phyloP scores from a whole-genome alignment of 2,888 invertebrate species.

The Spicauda simplicius region DNA sequence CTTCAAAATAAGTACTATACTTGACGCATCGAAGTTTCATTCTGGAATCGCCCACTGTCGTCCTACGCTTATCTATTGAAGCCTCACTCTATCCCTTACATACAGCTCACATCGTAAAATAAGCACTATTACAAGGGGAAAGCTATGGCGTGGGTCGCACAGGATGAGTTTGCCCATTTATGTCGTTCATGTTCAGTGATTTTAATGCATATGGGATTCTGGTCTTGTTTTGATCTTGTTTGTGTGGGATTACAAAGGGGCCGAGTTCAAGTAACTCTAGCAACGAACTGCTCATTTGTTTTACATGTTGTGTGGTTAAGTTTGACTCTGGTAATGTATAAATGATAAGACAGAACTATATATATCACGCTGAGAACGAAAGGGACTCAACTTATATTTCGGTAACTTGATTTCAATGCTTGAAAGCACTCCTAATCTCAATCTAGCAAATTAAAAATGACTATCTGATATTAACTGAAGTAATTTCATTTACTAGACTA shows the following conservation, averaged over 20 bases:
- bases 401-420: no score
- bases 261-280: conserved; percentile 17
- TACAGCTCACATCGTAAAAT: conserved; percentile 10
- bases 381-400: no score
- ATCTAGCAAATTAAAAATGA: no score
- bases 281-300: not conserved
- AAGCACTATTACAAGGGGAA: conserved; percentile 1
- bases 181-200: conserved; percentile 30
- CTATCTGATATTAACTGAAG: no score
- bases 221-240: conserved; percentile 22
- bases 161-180: conserved; percentile 5
- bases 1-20: not conserved
- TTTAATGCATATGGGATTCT: conserved; percentile 20
- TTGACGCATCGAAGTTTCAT: conserved; percentile 4
- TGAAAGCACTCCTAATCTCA: no score
- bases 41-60: conserved; percentile 36
- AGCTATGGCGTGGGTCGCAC: not conserved
- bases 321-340: not conserved
- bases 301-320: not conserved
- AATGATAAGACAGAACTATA: not conserved
- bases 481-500: no score
- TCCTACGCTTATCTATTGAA: conserved; percentile 38
- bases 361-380: no score
- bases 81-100: conserved; percentile 36
- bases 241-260: conserved; percentile 17